These are phyloP conservation scores for Crocidura indochinensis DNA, from an alignment of 2,797 vertebrate species.

Conservation along the genomic window DNA sequence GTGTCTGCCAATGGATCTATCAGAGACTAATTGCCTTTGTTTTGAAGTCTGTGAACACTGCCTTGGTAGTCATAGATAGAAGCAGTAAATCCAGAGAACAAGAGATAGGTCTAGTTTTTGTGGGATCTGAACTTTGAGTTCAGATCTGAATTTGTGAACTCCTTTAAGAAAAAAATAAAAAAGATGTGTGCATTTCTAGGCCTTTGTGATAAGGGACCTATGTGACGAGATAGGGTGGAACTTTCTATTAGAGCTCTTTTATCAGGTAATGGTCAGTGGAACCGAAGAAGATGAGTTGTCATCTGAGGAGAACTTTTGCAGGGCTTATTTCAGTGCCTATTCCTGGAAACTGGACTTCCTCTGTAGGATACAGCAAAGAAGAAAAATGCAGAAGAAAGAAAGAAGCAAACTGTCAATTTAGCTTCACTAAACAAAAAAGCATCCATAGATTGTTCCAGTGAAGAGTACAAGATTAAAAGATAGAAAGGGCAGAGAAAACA, in stretches of 20 bases:
- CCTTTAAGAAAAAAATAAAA: slow-evolving; percentile 19
- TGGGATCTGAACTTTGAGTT: neutral
- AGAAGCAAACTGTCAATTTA: neutral
- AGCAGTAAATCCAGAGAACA: slow-evolving; percentile 31
- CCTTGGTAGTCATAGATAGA: neutral
- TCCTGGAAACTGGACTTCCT: neutral
- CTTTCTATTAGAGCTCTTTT: neutral
- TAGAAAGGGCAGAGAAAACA: neutral
- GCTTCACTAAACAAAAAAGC: neutral
- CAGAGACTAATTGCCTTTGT: slow-evolving; percentile 33
- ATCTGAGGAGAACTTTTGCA: neutral
- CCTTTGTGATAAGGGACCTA: neutral
- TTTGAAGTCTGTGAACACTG: slow-evolving; percentile 44
- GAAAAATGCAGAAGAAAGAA: neutral
- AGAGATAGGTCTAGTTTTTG: slow-evolving; percentile 10
- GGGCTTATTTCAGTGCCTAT: neutral
- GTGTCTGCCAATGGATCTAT: neutral
- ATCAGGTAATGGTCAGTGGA: neutral
- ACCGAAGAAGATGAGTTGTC: neutral
- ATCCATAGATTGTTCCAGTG: neutral
- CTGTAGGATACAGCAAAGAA: neutral
- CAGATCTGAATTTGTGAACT: neutral
- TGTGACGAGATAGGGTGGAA: neutral
- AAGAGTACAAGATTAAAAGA: neutral
- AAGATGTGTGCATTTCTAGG: neutral